Conservation (phyloP, 2,797 vertebrate genomes). For the Synaphobranchus kaupii region DNA sequence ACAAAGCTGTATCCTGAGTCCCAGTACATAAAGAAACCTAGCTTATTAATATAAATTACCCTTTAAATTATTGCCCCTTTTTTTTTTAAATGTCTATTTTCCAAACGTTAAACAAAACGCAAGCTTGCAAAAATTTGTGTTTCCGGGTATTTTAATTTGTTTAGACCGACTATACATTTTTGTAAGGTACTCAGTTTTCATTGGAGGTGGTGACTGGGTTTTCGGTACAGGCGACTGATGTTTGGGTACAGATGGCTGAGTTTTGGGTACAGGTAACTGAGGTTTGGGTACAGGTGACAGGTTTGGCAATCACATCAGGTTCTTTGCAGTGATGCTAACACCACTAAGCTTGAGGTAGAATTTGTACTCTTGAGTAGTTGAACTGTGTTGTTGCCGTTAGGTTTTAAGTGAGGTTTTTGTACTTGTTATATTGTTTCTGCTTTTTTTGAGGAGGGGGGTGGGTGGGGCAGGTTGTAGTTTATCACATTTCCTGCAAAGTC, state of each 20-base stretch:
- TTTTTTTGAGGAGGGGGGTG: neutral
- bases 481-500: slow-evolving; percentile 16
- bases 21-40: slow-evolving; percentile 4
- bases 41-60: slow-evolving; percentile 12
- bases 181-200: neutral
- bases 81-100: slow-evolving; percentile 13
- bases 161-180: neutral
- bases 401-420: slow-evolving; percentile 5
- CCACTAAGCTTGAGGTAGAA: neutral
- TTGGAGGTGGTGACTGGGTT: neutral
- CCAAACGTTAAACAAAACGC: neutral
- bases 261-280: slow-evolving; percentile 6
- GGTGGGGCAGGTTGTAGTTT: neutral
- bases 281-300: neutral
- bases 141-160: neutral
- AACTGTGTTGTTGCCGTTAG: slow-evolving; percentile 17
- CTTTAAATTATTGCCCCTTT: slow-evolving; percentile 16
- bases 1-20: slow-evolving; percentile 1
- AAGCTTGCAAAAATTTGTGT: neutral
- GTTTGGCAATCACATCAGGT: neutral
- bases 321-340: neutral
- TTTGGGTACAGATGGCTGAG: neutral
- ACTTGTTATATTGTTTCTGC: neutral
- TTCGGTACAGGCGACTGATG: slow-evolving; percentile 12
- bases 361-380: slow-evolving; percentile 13